Evolutionary conservation across 2,888 invertebrate species (phyloP).

Genomic region (Arenicola marina): DNA sequence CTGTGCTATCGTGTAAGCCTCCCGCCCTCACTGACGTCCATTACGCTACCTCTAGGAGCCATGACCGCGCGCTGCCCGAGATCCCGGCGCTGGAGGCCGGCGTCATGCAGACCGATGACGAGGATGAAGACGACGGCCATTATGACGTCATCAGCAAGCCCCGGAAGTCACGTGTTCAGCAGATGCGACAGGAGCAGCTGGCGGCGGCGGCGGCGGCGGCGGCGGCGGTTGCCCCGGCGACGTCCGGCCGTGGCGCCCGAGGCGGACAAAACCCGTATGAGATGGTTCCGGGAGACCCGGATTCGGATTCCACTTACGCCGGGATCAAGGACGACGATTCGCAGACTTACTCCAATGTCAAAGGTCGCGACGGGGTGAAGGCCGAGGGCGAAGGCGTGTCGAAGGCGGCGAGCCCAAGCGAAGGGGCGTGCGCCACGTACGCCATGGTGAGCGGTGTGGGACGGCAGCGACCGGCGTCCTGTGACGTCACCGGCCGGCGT

Average conservation of each 20-base stretch:
- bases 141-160: conserved; percentile 26
- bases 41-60: conserved; percentile 13
- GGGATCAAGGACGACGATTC: too few species aligned
- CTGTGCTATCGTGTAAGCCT: too few species aligned
- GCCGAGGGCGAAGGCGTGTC: too few species aligned
- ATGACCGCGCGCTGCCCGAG: conserved; percentile 29
- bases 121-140: conserved; percentile 24
- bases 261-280: conserved; percentile 18
- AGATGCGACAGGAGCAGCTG: neutral
- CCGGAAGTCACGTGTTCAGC: neutral
- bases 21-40: too few species aligned
- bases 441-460: conserved; percentile 3
- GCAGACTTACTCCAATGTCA: too few species aligned
- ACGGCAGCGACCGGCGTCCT: neutral
- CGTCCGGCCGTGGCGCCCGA: neutral
- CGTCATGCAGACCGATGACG: conserved; percentile 16
- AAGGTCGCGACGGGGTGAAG: too few species aligned
- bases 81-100: conserved; percentile 15
- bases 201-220: neutral
- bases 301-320: conserved; percentile 13
- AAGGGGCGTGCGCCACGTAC: too few species aligned
- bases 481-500: too few species aligned
- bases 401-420: too few species aligned
- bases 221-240: neutral
- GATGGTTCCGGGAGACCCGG: conserved; percentile 13